Base-by-base conservation (phyloP, 2,797 vertebrate genomes). In the Melopsittacus undulatus region DNA sequence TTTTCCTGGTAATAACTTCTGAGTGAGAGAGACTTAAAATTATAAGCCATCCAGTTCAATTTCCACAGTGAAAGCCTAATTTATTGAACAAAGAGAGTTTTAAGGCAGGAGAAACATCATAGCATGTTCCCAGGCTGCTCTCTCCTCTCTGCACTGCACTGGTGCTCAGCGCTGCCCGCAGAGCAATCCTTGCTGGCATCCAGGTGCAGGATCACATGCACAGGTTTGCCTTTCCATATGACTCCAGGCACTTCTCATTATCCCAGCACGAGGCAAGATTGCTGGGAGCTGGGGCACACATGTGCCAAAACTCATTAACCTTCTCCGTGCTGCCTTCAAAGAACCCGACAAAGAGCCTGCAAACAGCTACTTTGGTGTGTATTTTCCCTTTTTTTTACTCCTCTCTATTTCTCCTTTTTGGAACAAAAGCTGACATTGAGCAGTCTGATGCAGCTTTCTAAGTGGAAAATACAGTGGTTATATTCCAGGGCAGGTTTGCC, bases 241-340 rank as follows among this genome's bases (percentile, higher is more conserved):
- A 92, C 85, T 54, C 61, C 63, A 13, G 81, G 91, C 90, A 27
- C 56, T 86, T 46, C 79, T 92, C 45, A 18, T 92, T 83, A 78
- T 77, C 79, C 38, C 2, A 0, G 84, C 38, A 23, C 12, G 78
- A 80, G n/a, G 52, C 29, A 74, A 42, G 11, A 82, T 74, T 42
- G 42, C 87, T 54, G 0, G 1, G 52, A 87, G 84, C 68, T 49
- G 46, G 21, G 38, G 30, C 5, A 5, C 34, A 26, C 8, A 0
- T 8, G 42, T 82, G 84, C 90, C 87, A 87, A 69, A 82, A 46
- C 82, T 88, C 85, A 67, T 88, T 76, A 89, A 87, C 89, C 30
- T 90, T 87, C 73, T 40, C 24, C 40, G 32, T 9, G 7, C 36
- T 73, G 66, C 72, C 84, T 87, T 51, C 69, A 74, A 52, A 89